These are phyloP conservation scores for Xenus cinereus DNA, from an alignment of 2,113 vertebrate genomes.

Conservation along the genomic window DNA sequence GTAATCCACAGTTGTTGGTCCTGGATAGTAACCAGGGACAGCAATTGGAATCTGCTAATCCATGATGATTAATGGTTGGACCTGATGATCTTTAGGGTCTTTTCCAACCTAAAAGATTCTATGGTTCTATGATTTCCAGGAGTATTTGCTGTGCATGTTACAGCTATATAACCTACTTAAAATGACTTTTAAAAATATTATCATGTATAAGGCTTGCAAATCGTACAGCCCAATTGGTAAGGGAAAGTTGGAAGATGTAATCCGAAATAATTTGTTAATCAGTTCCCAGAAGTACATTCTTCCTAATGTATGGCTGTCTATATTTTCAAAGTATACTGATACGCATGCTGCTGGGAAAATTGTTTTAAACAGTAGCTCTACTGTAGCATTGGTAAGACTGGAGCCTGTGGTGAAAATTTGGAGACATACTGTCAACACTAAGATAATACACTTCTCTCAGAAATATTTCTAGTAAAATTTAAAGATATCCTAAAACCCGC, in stretches of 20 bases:
- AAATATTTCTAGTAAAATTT: neutral
- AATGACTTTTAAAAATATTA: neutral
- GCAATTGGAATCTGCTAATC: neutral
- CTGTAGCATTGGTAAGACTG: neutral
- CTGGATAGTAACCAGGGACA: neutral
- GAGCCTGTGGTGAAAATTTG: neutral
- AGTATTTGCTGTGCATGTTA: neutral
- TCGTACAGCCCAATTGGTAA: neutral
- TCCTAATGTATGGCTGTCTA: neutral
- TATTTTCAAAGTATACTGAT: neutral
- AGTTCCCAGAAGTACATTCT: neutral
- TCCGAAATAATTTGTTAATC: neutral
- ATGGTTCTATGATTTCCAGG: neutral
- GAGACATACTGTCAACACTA: neutral
- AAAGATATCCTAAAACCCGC: neutral
- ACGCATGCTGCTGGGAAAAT: no score
- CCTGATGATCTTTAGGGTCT: neutral
- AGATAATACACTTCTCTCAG: neutral
- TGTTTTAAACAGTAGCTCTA: neutral
- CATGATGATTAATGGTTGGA: rapidly evolving
- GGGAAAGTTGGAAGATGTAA: neutral
- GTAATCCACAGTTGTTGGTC: neutral
- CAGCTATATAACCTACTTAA: neutral
- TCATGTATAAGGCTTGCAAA: neutral
- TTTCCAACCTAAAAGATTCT: neutral